Conservation (phyloP, 2,113 vertebrate genomes). For the Stegastes partitus region DNA sequence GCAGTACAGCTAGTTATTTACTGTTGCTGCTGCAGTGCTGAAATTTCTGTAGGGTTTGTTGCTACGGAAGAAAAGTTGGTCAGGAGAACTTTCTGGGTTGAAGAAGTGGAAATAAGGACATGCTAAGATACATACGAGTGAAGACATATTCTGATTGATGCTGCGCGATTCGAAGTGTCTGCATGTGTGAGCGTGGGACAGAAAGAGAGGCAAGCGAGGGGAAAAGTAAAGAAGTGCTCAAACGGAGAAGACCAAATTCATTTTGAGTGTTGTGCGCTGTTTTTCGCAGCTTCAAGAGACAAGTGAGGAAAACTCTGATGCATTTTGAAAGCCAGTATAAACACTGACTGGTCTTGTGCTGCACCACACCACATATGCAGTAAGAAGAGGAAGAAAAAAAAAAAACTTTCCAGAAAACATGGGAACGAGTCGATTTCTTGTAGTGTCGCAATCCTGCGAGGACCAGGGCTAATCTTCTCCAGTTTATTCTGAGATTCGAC, state of each 20-base stretch:
- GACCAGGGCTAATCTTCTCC: conserved; percentile 57
- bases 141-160: conserved; percentile 44
- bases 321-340: conserved; percentile 20
- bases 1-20: neutral
- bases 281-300: conserved; percentile 32
- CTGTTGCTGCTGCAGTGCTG: neutral
- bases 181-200: neutral
- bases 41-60: too few relatives aligned
- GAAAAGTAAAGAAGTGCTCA: conserved; percentile 15
- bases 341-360: conserved; percentile 13
- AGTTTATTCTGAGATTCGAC: conserved; percentile 57
- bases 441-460: conserved; percentile 32
- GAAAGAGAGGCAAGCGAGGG: neutral
- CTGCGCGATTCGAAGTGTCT: conserved; percentile 9
- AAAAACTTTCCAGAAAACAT: conserved; percentile 20
- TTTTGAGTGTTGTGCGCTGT: neutral
- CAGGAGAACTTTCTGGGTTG: neutral
- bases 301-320: conserved; percentile 3
- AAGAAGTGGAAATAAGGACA: conserved; percentile 45
- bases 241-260: conserved; percentile 25
- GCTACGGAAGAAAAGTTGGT: conserved; percentile 3
- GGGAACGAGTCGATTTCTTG: conserved; percentile 32
- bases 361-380: neutral
- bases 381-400: conserved; percentile 5
- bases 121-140: neutral